phyloP scores from a whole-genome alignment of 2,113 vertebrate species.

The Coreoperca whiteheadi region DNA sequence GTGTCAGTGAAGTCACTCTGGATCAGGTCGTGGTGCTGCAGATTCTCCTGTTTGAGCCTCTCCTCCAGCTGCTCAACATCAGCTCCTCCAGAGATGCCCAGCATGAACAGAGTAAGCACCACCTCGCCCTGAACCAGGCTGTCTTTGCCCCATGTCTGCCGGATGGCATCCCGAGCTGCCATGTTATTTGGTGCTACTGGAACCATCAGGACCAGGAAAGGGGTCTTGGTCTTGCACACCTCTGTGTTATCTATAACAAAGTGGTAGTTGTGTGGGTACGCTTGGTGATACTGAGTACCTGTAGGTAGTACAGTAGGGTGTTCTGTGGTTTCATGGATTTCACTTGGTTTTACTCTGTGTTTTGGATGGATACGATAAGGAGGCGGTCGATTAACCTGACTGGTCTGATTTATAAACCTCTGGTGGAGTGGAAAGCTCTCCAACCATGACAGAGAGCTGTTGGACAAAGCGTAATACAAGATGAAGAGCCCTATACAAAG shows the following conservation, averaged over 20 bases:
- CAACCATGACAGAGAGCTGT: background rate
- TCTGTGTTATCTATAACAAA: conserved; percentile 80
- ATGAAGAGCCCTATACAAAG: background rate
- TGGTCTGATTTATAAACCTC: background rate
- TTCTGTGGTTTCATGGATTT: background rate
- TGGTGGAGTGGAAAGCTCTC: background rate
- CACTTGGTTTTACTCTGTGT: background rate
- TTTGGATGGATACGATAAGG: background rate
- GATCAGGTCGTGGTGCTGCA: conserved; percentile 79
- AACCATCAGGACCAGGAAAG: conserved; percentile 86
- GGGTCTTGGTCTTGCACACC: conserved; percentile 63
- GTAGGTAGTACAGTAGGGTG: background rate
- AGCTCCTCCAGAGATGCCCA: conserved; percentile 51
- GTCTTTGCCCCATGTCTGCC: conserved; percentile 83
- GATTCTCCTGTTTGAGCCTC: conserved; percentile 76
- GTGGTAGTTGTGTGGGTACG: conserved; percentile 77
- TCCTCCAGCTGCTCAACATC: background rate
- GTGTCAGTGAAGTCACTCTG: conserved; percentile 83
- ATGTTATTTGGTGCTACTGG: conserved; percentile 71
- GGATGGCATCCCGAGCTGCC: conserved; percentile 70
- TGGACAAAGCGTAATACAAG: background rate
- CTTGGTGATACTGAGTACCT: conserved; percentile 41
- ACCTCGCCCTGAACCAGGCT: conserved; percentile 70
- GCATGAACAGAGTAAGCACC: conserved; percentile 78
- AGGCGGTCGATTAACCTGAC: fast-evolving